Percentiles rank a stretch among this genome's conserved stretches.
Conservation (phyloP, 2,113 vertebrate species). For the Monarcha castaneiventris region DNA sequence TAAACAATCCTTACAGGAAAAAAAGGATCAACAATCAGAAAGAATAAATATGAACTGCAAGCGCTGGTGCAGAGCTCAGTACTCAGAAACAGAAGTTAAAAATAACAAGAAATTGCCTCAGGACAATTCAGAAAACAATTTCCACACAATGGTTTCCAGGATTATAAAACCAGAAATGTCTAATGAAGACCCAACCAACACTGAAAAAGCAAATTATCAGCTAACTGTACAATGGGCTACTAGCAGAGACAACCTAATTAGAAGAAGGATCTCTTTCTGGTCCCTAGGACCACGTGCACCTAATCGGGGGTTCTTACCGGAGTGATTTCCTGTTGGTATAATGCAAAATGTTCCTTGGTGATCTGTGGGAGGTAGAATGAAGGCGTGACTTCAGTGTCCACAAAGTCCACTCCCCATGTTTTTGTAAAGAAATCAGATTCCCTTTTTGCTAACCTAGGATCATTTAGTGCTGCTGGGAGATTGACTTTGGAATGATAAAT, state of each 20-base stretch:
- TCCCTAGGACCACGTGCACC: background rate
- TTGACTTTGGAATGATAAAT: constrained; percentile 98
- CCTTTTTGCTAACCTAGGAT: constrained; percentile 94
- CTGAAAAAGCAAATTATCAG: background rate
- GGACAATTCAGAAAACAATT: background rate
- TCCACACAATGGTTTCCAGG: background rate
- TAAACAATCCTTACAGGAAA: background rate
- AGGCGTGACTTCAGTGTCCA: constrained; percentile 91
- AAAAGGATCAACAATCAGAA: background rate
- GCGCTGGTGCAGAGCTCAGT: background rate
- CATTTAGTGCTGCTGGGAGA: constrained; percentile 95
- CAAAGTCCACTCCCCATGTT: constrained; percentile 97
- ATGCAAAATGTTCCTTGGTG: constrained; percentile 88
- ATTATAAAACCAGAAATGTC: background rate
- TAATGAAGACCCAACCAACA: background rate
- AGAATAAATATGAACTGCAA: background rate
- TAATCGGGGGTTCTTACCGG: constrained; percentile 75
- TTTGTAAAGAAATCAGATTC: constrained; percentile 99
- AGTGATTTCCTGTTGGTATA: constrained; percentile 87
- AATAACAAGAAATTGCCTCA: background rate
- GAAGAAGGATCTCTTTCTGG: background rate
- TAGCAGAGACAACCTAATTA: background rate
- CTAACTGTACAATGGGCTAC: background rate
- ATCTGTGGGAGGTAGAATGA: constrained; percentile 94
- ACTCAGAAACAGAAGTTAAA: background rate